Conservation (phyloP, 1,140 invertebrate species). For the Megathymus violae region DNA sequence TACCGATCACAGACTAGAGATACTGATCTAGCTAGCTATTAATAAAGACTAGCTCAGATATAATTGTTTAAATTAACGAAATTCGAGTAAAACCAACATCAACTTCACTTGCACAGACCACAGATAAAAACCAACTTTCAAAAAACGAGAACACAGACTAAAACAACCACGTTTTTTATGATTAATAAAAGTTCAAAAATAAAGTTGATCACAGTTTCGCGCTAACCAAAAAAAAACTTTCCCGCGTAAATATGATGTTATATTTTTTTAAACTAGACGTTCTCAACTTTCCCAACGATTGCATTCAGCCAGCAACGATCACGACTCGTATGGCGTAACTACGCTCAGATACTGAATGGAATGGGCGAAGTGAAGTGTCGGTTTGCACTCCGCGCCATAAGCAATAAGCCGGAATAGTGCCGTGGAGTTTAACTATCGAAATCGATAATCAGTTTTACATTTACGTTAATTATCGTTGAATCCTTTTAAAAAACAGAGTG, state of each 20-base stretch:
- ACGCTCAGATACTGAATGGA: constrained; percentile 4
- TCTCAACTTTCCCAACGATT: neutral
- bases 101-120: constrained; percentile 1
- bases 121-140: constrained; percentile 1
- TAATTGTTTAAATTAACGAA: too few relatives aligned
- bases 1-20: too few relatives aligned
- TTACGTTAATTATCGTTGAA: too few relatives aligned
- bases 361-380: neutral
- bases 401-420: neutral
- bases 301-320: neutral
- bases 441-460: neutral
- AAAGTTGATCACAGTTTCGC: neutral
- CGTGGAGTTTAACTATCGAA: neutral
- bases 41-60: too few relatives aligned
- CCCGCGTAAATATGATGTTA: constrained; percentile 4
- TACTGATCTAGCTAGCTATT: too few relatives aligned
- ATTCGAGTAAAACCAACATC: neutral
- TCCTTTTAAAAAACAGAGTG: too few relatives aligned
- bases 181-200: neutral
- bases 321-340: neutral
- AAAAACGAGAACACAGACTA: neutral
- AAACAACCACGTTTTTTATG: neutral
- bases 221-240: neutral
- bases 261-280: constrained; percentile 1
- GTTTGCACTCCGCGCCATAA: neutral